Evolutionary conservation across 2,797 vertebrate species (phyloP).

Genomic region (Parauchenoglanis ngamensis): DNA sequence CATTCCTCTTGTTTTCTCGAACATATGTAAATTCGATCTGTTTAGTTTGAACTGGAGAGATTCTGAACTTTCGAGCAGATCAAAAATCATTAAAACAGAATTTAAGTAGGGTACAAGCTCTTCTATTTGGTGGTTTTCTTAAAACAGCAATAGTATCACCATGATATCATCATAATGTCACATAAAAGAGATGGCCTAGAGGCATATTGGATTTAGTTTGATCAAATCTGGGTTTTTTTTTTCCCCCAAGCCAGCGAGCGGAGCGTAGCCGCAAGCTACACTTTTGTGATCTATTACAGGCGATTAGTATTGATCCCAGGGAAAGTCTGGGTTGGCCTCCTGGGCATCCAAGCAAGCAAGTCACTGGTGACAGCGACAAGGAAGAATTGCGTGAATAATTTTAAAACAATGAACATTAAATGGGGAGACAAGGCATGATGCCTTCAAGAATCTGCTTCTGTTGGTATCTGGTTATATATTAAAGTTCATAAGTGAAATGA

Average conservation of each 20-base stretch:
- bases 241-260: slow-evolving; percentile 33
- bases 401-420: neutral
- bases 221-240: slow-evolving; percentile 58
- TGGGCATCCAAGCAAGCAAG: neutral
- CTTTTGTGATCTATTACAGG: slow-evolving; percentile 43
- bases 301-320: slow-evolving; percentile 72
- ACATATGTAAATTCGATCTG: neutral
- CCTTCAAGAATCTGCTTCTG: neutral
- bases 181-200: slow-evolving; percentile 20
- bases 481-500: neutral
- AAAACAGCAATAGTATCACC: slow-evolving; percentile 9
- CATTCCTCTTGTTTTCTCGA: neutral
- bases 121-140: neutral
- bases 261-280: slow-evolving; percentile 42
- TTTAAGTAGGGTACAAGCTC: neutral
- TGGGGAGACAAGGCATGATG: neutral
- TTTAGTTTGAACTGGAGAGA: neutral
- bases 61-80: neutral
- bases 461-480: neutral
- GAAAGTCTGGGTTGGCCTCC: slow-evolving; percentile 29
- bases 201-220: slow-evolving; percentile 55
- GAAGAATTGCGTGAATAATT: slow-evolving; percentile 6
- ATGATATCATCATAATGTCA: slow-evolving; percentile 22
- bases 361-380: neutral
- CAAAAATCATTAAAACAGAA: neutral